Percentiles rank a stretch among this genome's conserved stretches.
Conservation (phyloP, 2,797 vertebrate species). For the Hafferia zeledoni region DNA sequence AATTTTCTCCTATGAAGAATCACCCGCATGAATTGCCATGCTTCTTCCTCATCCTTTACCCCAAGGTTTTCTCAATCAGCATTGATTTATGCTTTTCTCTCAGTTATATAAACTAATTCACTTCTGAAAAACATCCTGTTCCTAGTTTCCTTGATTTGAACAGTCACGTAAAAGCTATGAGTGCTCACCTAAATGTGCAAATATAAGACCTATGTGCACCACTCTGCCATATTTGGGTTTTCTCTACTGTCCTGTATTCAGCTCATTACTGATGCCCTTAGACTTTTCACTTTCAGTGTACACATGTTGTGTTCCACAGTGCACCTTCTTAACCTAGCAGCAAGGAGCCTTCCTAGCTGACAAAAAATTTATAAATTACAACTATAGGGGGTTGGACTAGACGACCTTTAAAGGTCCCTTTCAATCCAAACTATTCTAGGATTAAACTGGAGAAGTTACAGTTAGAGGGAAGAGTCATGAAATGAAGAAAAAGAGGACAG, state of each 20-base stretch:
- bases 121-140: not conserved
- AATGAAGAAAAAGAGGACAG: not conserved
- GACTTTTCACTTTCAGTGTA: not conserved
- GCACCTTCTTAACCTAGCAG: not conserved
- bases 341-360: not conserved
- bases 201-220: not conserved
- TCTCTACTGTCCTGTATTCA: not conserved
- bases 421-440: not conserved
- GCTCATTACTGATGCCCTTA: not conserved
- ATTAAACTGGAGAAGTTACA: not conserved
- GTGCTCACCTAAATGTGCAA: accelerated
- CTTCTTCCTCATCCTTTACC: not conserved
- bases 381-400: not conserved
- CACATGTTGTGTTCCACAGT: not conserved
- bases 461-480: not conserved
- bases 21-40: not conserved
- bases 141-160: not conserved
- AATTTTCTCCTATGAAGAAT: not conserved
- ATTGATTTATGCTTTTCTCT: not conserved
- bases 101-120: not conserved
- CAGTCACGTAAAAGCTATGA: not conserved
- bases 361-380: not conserved
- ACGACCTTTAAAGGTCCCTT: not conserved
- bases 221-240: not conserved
- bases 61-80: not conserved